A percentile compares a stretch with the other conserved stretches of the same genome.
Conservation (phyloP, 2,888 invertebrate species). For the Scrobipalpa costella region DNA sequence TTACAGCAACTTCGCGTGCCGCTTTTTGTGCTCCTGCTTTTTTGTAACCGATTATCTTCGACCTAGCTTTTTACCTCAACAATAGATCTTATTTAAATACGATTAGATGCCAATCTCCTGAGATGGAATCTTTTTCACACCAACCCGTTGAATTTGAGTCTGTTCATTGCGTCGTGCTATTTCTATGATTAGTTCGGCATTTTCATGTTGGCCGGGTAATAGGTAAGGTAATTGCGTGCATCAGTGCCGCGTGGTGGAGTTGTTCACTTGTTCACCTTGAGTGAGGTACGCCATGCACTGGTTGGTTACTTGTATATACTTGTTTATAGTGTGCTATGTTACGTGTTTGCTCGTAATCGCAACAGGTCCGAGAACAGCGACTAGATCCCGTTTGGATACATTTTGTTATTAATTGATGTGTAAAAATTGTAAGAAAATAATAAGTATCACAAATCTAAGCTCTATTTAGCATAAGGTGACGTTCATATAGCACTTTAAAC, state of each 20-base stretch:
- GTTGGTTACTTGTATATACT: constrained; percentile 23
- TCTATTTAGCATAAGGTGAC: too few relatives aligned
- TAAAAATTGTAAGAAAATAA: background rate
- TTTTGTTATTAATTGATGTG: background rate
- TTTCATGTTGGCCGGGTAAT: constrained; percentile 29
- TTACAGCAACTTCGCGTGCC: constrained; percentile 11
- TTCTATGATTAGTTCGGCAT: constrained; percentile 30
- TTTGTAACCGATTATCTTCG: constrained; percentile 4
- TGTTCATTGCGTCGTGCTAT: background rate
- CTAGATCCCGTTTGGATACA: constrained; percentile 10
- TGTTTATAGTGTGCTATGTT: background rate
- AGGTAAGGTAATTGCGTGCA: constrained; percentile 25
- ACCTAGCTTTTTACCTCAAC: background rate
- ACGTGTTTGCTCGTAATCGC: constrained; percentile 19
- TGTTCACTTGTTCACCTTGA: constrained; percentile 36
- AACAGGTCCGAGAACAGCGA: background rate
- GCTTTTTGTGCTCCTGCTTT: constrained; percentile 7
- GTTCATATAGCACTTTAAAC: too few relatives aligned
- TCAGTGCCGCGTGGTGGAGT: constrained; percentile 27
- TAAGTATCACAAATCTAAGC: too few relatives aligned
- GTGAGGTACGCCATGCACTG: constrained; percentile 34
- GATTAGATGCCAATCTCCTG: background rate
- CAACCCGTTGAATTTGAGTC: background rate
- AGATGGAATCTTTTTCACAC: background rate
- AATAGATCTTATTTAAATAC: background rate